Conservation (phyloP, 2,113 vertebrate genomes). For the Desmodus rotundus region DNA sequence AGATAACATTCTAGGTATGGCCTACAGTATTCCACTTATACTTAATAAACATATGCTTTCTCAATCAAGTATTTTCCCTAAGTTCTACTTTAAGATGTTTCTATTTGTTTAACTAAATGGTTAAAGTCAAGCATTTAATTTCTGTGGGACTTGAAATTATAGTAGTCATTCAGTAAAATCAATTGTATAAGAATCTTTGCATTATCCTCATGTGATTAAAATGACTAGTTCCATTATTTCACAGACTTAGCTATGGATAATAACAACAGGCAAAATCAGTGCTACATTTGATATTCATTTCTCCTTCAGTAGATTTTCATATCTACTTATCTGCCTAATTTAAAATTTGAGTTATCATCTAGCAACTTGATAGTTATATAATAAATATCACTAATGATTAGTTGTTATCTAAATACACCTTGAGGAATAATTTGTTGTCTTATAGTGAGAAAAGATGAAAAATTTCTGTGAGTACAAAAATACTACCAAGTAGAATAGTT, state of each 20-base stretch:
- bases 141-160: conserved; percentile 32
- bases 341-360: conserved; percentile 39
- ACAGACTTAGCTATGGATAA: background rate
- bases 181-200: background rate
- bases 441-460: background rate
- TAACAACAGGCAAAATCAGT: background rate
- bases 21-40: conserved; percentile 71
- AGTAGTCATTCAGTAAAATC: background rate
- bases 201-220: background rate
- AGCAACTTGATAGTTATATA: background rate
- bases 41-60: conserved; percentile 71
- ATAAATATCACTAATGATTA: background rate
- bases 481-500: conserved; percentile 56
- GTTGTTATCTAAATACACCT: background rate
- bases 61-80: conserved; percentile 78
- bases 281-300: background rate
- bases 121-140: conserved; percentile 36
- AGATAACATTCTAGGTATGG: conserved; percentile 57
- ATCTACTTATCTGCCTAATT: background rate
- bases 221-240: background rate
- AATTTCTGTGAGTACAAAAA: background rate
- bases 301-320: background rate
- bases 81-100: conserved; percentile 70
- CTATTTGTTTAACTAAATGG: conserved; percentile 37
- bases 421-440: background rate